These are phyloP conservation scores for Chiroxiphia lanceolata DNA, from an alignment of 2,797 vertebrate genomes.

Conservation along the genomic window DNA sequence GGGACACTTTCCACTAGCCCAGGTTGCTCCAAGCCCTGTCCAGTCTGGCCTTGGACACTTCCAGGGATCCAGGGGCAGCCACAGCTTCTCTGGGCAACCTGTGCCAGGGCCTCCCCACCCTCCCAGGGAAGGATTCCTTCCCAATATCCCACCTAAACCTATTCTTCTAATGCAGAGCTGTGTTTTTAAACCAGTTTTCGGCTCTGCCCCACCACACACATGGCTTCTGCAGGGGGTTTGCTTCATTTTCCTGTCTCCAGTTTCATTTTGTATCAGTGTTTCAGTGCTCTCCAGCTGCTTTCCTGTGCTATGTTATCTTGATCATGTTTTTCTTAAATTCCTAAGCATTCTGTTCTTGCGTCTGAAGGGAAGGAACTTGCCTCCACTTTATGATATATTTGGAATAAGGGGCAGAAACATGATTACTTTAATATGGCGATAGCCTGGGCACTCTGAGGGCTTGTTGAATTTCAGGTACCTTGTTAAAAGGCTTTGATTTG, in stretches of 20 bases:
- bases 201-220: too few species aligned
- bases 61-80: neutral
- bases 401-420: neutral
- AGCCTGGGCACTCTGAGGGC: neutral
- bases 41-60: neutral
- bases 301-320: neutral
- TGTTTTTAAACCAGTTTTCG: neutral
- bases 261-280: neutral
- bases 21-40: accelerated
- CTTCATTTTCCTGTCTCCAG: neutral
- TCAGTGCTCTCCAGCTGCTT: neutral
- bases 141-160: neutral
- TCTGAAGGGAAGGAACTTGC: neutral
- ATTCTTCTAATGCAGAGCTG: neutral
- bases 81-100: neutral
- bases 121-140: neutral
- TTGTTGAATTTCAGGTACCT: neutral
- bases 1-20: neutral
- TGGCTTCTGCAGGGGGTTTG: neutral
- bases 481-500: neutral
- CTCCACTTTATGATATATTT: neutral
- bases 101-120: neutral
- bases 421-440: accelerated
- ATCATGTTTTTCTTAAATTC: neutral
- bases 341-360: accelerated